Conservation (phyloP, 2,113 vertebrate species). For the Zapus hudsonius region DNA sequence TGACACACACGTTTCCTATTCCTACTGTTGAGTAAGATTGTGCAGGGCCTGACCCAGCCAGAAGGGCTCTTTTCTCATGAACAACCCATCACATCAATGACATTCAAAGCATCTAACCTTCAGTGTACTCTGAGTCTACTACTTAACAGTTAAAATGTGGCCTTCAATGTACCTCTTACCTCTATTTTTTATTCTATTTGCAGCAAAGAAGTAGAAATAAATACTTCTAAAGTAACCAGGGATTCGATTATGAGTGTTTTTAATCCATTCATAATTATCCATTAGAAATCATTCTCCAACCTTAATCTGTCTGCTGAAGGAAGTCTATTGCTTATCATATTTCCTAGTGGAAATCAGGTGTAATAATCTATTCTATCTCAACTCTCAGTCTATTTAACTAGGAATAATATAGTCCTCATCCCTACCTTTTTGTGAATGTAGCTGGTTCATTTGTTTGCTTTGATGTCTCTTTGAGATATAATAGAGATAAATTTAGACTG, state of each 20-base stretch:
- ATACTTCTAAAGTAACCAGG: conserved; percentile 5
- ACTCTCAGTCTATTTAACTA: not conserved
- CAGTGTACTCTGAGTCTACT: not conserved
- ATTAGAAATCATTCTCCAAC: conserved; percentile 45
- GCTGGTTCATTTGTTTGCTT: not conserved
- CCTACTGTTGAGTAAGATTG: not conserved
- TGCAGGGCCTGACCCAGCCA: not conserved
- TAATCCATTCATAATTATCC: not conserved
- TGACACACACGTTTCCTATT: not conserved
- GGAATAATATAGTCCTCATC: not conserved
- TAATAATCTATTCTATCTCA: conserved; percentile 1
- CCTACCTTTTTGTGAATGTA: not conserved
- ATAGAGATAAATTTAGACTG: not conserved
- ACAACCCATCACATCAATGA: not conserved
- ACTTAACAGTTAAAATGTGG: not conserved
- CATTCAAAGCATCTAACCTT: not conserved
- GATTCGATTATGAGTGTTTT: conserved; percentile 19
- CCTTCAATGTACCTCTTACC: not conserved
- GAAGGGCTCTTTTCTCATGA: not conserved
- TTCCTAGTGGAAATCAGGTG: conserved; percentile 54
- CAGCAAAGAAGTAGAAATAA: conserved; percentile 29
- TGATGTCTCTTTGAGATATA: not conserved
- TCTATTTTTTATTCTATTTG: conserved; percentile 44
- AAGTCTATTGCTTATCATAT: conserved; percentile 37
- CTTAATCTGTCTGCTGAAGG: conserved; percentile 41